Percentiles rank a stretch among this genome's conserved stretches.
These are phyloP conservation scores for Hylaeus volcanicus DNA, from an alignment of 1,140 invertebrate genomes.

Conservation along the genomic window DNA sequence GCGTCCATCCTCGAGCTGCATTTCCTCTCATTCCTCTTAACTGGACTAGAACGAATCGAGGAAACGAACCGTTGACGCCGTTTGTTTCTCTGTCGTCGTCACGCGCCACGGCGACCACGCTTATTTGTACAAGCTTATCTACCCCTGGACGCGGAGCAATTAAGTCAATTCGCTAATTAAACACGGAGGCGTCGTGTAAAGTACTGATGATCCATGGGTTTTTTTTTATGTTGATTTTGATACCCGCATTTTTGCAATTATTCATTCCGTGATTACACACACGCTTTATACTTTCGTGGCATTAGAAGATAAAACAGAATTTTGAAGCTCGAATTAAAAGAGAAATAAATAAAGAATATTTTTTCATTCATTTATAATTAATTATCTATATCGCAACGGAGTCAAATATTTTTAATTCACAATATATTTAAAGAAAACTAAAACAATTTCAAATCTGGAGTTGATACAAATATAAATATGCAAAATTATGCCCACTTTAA, in stretches of 20 bases:
- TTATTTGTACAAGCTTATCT: conserved; percentile 42
- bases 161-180: conserved; percentile 60
- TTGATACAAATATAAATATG: too few relatives aligned
- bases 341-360: too few relatives aligned
- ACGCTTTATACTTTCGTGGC: too few relatives aligned
- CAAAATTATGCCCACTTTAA: too few relatives aligned
- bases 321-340: too few relatives aligned
- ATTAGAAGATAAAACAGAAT: too few relatives aligned
- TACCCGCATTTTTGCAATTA: background rate
- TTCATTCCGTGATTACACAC: background rate
- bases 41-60: conserved; percentile 56
- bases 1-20: background rate
- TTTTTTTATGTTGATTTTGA: too few relatives aligned
- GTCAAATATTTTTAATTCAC: too few relatives aligned
- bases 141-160: conserved; percentile 41
- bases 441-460: too few relatives aligned
- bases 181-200: background rate
- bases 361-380: too few relatives aligned
- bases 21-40: conserved; percentile 53
- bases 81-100: conserved; percentile 60
- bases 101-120: conserved; percentile 44
- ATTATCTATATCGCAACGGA: too few relatives aligned
- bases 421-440: too few relatives aligned
- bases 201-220: background rate
- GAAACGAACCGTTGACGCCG: conserved; percentile 63